Evolutionary conservation across 2,888 invertebrate species (phyloP), one percentile per base, ranked within the genome.

Genomic region (Phaedon cochleariae): DNA sequence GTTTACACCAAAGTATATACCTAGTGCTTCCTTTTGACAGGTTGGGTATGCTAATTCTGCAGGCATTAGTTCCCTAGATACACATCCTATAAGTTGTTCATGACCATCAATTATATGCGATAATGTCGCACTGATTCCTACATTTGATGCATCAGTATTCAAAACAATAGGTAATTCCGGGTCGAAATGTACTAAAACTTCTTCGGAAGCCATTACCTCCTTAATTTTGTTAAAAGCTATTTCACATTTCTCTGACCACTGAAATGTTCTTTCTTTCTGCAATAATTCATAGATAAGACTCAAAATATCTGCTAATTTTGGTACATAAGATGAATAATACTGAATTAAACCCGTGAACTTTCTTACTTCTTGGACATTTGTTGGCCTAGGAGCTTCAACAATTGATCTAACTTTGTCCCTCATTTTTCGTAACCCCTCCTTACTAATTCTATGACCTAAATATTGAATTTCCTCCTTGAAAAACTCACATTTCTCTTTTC

Each of bases 401-500:
- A 73, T 72, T 15, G 69, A 70, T 20, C 58, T n/a, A 5, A 71
- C 54, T 58, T 71, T 71, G n/a, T 60, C 48, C 3, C 66, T 41
- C 21, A 31, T 21, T 18, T 63, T 69, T 21, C 53, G 52, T 46
- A 74, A 21, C 6, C 73, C 73, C 12, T 62, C 45, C 48, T 63
- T 61, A 15, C 31, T 20, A 5, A 74, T 67, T 15, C 21, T 57
- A 26, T 73, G 69, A 1, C 78, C 77, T 17, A 82, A 69, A 70
- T 80, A 82, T 15, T 12, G 68, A 21, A 79, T 68, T 60, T 76
- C 62, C 0, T 74, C 59, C 64, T 76, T 63, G 26, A 77, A 79
- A 64, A 83, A 79, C 17, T 67, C 52, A 70, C 80, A 81, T 65
- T 82, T 82, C 17, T 72, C 62, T 22, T 52, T 51, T 17, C 76